Evolutionary conservation across 2,113 vertebrate genomes (phyloP), one percentile per base, ranked within the genome.

Genomic region (Cephalopholis sonnerati): DNA sequence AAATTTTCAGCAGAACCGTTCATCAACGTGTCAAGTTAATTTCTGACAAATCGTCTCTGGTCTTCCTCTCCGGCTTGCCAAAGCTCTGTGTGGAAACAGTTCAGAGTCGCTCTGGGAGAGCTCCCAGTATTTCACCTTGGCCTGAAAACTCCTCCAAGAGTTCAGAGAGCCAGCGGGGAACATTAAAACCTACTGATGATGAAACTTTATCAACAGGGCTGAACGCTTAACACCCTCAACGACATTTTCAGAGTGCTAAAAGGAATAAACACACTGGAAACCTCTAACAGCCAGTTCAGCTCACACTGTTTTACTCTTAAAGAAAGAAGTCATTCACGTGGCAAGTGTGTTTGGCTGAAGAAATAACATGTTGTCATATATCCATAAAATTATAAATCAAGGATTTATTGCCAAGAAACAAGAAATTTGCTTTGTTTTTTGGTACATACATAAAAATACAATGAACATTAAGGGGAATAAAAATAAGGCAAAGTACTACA

Each of bases 11-110:
- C 84, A 54, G 18, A 76, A 87, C 69, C n/a, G 7, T 81, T 88
- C 78, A 80, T 93, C 76, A 83, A 59, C 62, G 36, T 87, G 83
- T 91, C 85, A 74, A 39, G 77, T 72, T 85, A 59, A 85, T 82
- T 87, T 89, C 65, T 71, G 74, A 75, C 50, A 83, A 86, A 77
- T 79, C 13, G 15, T 36, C 32, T 89, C 83, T 78, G 84, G 76
- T 83, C 46, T 80, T 79, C 74, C 65, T 81, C 74, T 86, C 9
- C 2, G 22, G 70, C n/a, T 18, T 72, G 63, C 76, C 77, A 82
- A 65, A 67, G 24, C 9, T 75, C 32, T 66, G 39, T 58, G 72
- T 51, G 75, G 76, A 89, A 85, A 75, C 81, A 48, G 36, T 44
- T 68, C 18, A 11, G 29, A 79, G 70, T 85, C 65, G 39, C 75